Percentiles rank a stretch among this genome's conserved stretches.
Conservation (phyloP, 2,113 vertebrate species). For the Nesoenas mayeri region DNA sequence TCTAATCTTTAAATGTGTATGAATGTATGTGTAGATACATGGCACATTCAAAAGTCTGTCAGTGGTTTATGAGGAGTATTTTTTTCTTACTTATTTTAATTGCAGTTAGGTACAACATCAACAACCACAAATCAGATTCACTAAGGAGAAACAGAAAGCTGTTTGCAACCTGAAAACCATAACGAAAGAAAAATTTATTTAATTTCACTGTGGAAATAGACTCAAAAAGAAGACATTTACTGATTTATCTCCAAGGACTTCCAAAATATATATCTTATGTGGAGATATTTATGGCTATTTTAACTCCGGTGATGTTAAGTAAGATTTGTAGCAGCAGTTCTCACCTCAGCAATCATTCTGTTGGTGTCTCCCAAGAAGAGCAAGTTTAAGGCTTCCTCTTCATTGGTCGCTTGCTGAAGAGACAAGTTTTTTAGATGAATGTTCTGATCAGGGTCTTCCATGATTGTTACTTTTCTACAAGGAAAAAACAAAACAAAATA, state of each 20-base stretch:
- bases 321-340: not conserved
- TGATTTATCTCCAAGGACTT: not conserved
- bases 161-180: not conserved
- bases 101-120: not conserved
- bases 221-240: not conserved
- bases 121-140: not conserved
- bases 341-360: conserved; percentile 96
- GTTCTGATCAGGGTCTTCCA: conserved; percentile 94
- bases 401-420: conserved; percentile 87
- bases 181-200: not conserved
- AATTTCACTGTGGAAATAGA: not conserved
- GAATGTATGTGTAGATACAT: not conserved
- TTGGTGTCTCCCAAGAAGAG: conserved; percentile 98
- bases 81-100: not conserved
- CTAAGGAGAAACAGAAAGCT: not conserved
- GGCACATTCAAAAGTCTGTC: not conserved
- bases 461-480: conserved; percentile 88
- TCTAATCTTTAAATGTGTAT: not conserved
- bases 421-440: conserved; percentile 96
- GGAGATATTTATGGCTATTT: not conserved
- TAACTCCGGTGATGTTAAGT: not conserved
- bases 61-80: rapidly evolving
- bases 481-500: not conserved
- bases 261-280: not conserved
- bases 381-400: conserved; percentile 94